A percentile compares a stretch with the other conserved stretches of the same genome.
phyloP scores from a whole-genome alignment of 2,113 vertebrate species.

The Polypterus senegalus region DNA sequence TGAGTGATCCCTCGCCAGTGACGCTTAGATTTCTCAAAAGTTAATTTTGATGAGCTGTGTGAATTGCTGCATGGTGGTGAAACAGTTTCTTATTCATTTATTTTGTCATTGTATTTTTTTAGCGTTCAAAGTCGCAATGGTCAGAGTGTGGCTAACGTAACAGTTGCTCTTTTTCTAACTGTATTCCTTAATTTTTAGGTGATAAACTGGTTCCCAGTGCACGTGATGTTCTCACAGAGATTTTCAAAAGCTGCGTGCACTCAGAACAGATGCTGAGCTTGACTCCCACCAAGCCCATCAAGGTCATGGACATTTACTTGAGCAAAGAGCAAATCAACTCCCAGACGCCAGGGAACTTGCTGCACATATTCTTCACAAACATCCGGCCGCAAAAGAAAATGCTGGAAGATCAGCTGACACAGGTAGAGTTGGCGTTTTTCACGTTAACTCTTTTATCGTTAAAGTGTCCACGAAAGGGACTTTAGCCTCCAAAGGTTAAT shows the following conservation, averaged over 20 bases:
- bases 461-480: too few relatives aligned
- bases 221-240: constrained; percentile 82
- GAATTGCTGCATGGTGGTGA: too few relatives aligned
- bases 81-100: too few relatives aligned
- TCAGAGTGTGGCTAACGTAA: too few relatives aligned
- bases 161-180: too few relatives aligned
- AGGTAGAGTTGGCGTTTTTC: constrained; percentile 46
- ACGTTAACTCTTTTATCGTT: too few relatives aligned
- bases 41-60: too few relatives aligned
- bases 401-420: constrained; percentile 89
- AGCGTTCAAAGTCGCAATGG: too few relatives aligned
- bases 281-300: constrained; percentile 73
- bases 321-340: constrained; percentile 96
- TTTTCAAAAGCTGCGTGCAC: constrained; percentile 88
- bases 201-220: constrained; percentile 81
- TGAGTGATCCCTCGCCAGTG: too few relatives aligned
- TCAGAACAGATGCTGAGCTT: constrained; percentile 89
- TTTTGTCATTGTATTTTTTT: rapidly evolving
- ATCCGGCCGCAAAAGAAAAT: constrained; percentile 88
- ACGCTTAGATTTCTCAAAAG: too few relatives aligned
- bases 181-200: constrained; percentile 37
- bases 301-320: constrained; percentile 88
- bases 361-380: constrained; percentile 88
- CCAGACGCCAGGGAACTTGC: constrained; percentile 83
- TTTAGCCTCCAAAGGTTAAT: too few relatives aligned